Evolutionary conservation across 2,888 invertebrate species (phyloP), one percentile per base, ranked within the genome.

Genomic region (Callosobruchus maculatus): DNA sequence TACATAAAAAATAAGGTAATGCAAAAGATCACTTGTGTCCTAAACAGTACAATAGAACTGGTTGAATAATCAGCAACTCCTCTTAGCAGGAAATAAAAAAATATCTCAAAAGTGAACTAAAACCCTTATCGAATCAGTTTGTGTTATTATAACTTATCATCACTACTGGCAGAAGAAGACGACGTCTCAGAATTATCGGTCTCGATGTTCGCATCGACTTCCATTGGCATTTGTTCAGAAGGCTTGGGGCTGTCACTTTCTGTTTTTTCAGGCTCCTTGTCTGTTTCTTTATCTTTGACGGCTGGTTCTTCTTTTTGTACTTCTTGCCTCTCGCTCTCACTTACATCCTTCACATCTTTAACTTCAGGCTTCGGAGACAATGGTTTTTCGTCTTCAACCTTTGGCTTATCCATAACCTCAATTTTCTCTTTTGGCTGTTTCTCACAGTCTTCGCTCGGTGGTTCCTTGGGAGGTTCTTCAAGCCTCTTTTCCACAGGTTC

Each of bases 191-290:
- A 21, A 68, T 22, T 22, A 4, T 68, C 68, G 13, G 68, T 22
- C 20, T 68, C 68, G 18, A 22, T 68, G 73, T 78, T 74, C 2
- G 67, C 74, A 68, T 80, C 81, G 22, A 80, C 80, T 72, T 80
- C 82, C 81, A 82, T 81, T n/a, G 77, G 77, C 18, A 77, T 72
- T 49, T 80, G 78, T 70, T 76, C 77, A 9, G 22, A 76, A 66
- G 72, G 21, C n/a, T 72, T 69, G 66, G 70, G 20, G 13, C 30
- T 70, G 69, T 72, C 71, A 20, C 22, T 69, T 68, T 72, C 74
- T 49, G 68, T 21, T 71, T 70, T 66, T 67, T 75, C 69, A 3
- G 70, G 73, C 67, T 74, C 72, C 4, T 73, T 74, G 67, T 76
- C 75, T 21, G 70, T 72, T 31, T 18, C 67, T 13, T 72, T 70